Conservation (phyloP, 2,888 invertebrate species). For the Athalia circularis region DNA sequence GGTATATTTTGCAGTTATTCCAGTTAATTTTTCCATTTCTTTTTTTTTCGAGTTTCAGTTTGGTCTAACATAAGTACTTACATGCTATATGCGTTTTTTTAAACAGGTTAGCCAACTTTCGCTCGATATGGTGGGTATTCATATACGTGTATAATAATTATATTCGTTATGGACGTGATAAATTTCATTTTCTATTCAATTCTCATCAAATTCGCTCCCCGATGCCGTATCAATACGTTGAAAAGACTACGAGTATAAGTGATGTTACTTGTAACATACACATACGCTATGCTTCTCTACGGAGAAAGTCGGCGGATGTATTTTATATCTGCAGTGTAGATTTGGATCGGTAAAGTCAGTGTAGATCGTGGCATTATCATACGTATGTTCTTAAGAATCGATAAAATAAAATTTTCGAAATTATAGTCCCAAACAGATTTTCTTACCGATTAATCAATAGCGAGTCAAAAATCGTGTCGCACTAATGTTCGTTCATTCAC, state of each 20-base stretch:
- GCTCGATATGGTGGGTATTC: neutral
- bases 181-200: constrained; percentile 43
- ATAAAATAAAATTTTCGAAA: constrained; percentile 20
- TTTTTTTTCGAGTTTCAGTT: constrained; percentile 12
- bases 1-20: neutral
- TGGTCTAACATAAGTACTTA: constrained; percentile 11
- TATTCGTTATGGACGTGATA: constrained; percentile 20
- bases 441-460: neutral
- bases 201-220: constrained; percentile 17
- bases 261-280: neutral
- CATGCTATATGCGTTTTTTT: constrained; percentile 1
- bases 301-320: constrained; percentile 15
- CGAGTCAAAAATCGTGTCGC: constrained; percentile 4
- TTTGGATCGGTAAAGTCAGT: neutral
- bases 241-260: neutral
- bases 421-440: constrained; percentile 13
- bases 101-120: constrained; percentile 44
- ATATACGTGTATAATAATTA: constrained; percentile 11
- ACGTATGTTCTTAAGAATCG: neutral
- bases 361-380: constrained; percentile 16
- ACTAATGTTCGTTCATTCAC: neutral
- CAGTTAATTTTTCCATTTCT: constrained; percentile 11
- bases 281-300: too few species aligned
- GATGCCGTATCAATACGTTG: neutral
- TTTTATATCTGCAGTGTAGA: neutral